Evolutionary conservation across 2,113 vertebrate species (phyloP).

Genomic region (Carassius carassius): DNA sequence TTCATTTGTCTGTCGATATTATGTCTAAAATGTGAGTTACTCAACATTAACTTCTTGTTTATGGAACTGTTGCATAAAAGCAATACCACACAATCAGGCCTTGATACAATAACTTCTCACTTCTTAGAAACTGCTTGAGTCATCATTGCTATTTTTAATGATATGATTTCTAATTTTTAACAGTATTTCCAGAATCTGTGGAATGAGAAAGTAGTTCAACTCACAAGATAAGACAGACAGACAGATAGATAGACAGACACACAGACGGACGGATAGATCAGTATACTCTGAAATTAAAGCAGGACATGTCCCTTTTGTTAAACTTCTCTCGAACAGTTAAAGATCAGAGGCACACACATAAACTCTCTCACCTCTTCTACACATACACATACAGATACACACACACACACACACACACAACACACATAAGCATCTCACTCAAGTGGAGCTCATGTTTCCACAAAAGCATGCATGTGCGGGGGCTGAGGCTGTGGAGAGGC

Average conservation of each 20-base stretch:
- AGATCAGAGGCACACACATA: not conserved
- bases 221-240: not conserved
- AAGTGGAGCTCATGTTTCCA: not conserved
- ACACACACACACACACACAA: not conserved
- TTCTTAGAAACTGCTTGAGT: not conserved
- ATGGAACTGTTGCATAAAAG: not conserved
- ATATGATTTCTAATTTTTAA: not conserved
- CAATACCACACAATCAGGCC: not conserved
- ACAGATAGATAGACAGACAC: not conserved
- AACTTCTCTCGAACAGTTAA: not conserved
- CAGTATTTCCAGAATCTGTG: not conserved
- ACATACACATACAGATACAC: not conserved
- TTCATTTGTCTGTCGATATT: not conserved
- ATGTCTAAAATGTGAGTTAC: not conserved
- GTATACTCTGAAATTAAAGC: not conserved
- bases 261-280: not conserved
- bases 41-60: not conserved
- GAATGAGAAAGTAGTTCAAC: not conserved
- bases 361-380: not conserved
- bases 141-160: not conserved
- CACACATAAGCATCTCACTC: not conserved
- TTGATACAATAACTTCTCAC: not conserved
- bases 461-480: not conserved
- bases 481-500: slow-evolving; percentile 8
- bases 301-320: slow-evolving; percentile 1